These are phyloP conservation scores for Disparrhopalites patrizii DNA, from an alignment of 2,888 invertebrate species.

Conservation along the genomic window DNA sequence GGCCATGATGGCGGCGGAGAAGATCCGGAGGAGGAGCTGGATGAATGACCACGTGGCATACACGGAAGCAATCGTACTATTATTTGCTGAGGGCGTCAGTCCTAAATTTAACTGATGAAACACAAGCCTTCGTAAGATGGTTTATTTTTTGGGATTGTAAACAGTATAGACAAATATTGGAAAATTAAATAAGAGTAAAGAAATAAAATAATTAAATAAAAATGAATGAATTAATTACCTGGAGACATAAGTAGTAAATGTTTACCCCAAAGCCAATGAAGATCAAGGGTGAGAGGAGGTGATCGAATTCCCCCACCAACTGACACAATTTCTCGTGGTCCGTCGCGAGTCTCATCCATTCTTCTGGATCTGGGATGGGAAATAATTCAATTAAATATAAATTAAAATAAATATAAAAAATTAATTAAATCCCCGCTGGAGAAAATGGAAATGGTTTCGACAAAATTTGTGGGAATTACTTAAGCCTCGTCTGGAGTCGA, in stretches of 20 bases:
- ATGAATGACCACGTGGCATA: conserved; percentile 44
- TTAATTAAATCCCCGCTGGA: not conserved
- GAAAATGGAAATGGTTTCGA: not conserved
- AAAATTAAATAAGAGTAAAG: not conserved
- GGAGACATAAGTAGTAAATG: conserved; percentile 43
- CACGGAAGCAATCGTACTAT: conserved; percentile 11
- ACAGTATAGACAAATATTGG: not conserved
- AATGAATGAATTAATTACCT: conserved; percentile 30
- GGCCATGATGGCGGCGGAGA: conserved; percentile 31
- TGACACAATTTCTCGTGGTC: conserved; percentile 35
- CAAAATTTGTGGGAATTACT: not conserved
- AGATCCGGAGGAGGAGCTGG: conserved; percentile 31
- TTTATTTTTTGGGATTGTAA: not conserved
- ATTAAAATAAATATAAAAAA: not conserved
- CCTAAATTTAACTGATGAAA: conserved; percentile 33
- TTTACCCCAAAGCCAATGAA: conserved; percentile 40
- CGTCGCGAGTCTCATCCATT: conserved; percentile 34
- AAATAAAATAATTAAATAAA: not conserved
- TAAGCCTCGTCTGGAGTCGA: not conserved
- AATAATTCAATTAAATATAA: not conserved
- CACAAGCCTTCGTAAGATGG: not conserved
- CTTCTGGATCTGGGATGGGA: conserved; percentile 23
- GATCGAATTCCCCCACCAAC: conserved; percentile 30
- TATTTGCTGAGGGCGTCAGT: conserved; percentile 31
- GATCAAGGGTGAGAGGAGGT: conserved; percentile 38